Base-by-base conservation (phyloP, 2,797 vertebrate species). In the Telmatherina bonti region DNA sequence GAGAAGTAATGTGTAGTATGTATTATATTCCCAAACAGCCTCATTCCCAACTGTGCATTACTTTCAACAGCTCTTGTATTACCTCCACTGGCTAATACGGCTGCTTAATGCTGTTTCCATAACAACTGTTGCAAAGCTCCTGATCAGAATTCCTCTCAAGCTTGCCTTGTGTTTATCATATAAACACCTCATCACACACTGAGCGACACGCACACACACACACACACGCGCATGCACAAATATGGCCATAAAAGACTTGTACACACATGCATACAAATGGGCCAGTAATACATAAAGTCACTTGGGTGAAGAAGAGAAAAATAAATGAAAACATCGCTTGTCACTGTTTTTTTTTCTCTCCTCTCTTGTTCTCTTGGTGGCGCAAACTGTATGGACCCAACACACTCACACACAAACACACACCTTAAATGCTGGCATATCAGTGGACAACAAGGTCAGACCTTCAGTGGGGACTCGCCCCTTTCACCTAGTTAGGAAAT, bases 71-170 rank as follows among this genome's bases (percentile, higher is more conserved):
- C 89, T 87, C 92, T 90, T 93, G 91, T 90, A 93, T 87, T 89
- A 89, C 86, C 82, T 88, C 83, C 74, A 87, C 87, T 85, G 85
- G 79, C 87, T 91, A 91, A 91, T 87, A 85, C 86, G 85, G 88
- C 85, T 89, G 89, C 91, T 92, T 93, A 91, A 93, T 89, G 89
- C 90, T 89, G 92, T 93, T 91, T 91, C 89, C 92, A 93, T 92
- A 93, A 92, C 93, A 94, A 94, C 93, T 92, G 93, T 94, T 93
- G 91, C 90, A 93, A 93, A 94, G 89, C 92, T 91, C 90, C 93
- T 93, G 90, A 93, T 93, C 92, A 93, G 91, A 91, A 93, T 92
- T 94, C 92, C 88, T 92, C 89, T 87, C 88, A 78, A 88, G 93
- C 91, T 83, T 66, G 85, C 88, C 84, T 91, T 72, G 87, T 93